phyloP scores from a whole-genome alignment of 1,140 invertebrate species.

The Drosophila arawakana region DNA sequence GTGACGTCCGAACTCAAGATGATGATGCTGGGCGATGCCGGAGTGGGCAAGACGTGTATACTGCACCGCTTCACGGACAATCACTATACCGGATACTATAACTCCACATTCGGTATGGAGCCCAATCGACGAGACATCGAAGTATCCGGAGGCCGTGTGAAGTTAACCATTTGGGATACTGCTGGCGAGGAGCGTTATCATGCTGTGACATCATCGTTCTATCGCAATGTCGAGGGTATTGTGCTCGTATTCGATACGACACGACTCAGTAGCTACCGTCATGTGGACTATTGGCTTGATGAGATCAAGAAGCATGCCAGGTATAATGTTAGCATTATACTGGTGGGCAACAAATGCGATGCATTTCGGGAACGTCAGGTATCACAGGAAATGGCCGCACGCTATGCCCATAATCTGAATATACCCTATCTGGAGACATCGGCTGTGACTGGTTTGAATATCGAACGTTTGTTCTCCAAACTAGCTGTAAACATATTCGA shows the following conservation, averaged over 20 bases:
- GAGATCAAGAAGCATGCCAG: conserved; percentile 17
- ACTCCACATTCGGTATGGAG: conserved; percentile 46
- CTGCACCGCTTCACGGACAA: conserved; percentile 30
- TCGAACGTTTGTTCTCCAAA: conserved; percentile 25
- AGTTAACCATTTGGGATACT: conserved; percentile 52
- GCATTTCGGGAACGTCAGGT: conserved; percentile 23
- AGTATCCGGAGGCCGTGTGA: conserved; percentile 21
- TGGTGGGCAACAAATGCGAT: conserved; percentile 64
- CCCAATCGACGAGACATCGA: conserved; percentile 20
- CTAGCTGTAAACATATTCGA: conserved; percentile 32
- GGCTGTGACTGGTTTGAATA: conserved; percentile 48
- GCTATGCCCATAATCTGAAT: conserved; percentile 11
- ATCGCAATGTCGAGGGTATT: conserved; percentile 38
- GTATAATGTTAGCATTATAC: not conserved
- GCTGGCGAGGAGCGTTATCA: conserved; percentile 55
- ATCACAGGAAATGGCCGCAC: not conserved
- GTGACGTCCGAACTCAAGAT: conserved; percentile 35
- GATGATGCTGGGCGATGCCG: conserved; percentile 47
- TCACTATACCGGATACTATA: conserved; percentile 13
- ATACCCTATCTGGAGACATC: conserved; percentile 42
- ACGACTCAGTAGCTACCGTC: not conserved
- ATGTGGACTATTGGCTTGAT: conserved; percentile 37
- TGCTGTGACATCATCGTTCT: conserved; percentile 25
- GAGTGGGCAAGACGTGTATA: conserved; percentile 53
- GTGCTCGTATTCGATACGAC: conserved; percentile 57